These are phyloP conservation scores for Amphiprion percula DNA, from an alignment of 2,113 vertebrate species.

Conservation along the genomic window DNA sequence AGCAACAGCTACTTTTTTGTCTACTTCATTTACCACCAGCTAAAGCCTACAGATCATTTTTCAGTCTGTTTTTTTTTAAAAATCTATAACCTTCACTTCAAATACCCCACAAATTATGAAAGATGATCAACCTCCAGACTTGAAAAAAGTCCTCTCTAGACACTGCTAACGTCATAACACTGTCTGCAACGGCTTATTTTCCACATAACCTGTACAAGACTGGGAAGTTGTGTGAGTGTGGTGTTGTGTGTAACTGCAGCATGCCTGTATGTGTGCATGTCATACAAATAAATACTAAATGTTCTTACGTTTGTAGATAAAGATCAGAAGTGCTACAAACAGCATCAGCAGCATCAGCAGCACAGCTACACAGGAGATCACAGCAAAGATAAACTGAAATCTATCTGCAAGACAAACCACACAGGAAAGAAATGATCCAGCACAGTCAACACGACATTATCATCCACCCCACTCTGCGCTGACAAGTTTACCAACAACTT, in stretches of 20 bases:
- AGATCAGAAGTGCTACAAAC: neutral
- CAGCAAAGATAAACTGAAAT: accelerated
- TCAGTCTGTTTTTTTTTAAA: too few species aligned
- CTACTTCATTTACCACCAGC: too few species aligned
- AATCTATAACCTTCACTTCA: too few species aligned
- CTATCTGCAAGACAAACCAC: neutral
- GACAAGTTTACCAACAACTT: neutral
- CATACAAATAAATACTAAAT: neutral
- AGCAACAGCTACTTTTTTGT: too few species aligned
- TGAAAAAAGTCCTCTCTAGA: neutral
- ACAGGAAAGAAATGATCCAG: neutral
- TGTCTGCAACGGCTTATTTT: neutral
- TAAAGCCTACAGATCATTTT: too few species aligned
- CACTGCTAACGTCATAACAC: neutral
- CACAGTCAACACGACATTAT: too few species aligned
- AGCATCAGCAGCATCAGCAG: constrained; percentile 7
- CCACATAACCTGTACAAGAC: neutral
- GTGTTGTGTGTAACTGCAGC: neutral
- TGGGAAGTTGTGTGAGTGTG: neutral
- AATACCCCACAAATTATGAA: too few species aligned
- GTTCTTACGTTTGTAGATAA: constrained; percentile 49
- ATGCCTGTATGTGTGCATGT: neutral
- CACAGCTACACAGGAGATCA: neutral
- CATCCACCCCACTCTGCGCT: too few species aligned
- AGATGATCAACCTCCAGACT: neutral